phyloP scores from a whole-genome alignment of 2,888 invertebrate genomes.

The Leptinotarsa rubiginosa region DNA sequence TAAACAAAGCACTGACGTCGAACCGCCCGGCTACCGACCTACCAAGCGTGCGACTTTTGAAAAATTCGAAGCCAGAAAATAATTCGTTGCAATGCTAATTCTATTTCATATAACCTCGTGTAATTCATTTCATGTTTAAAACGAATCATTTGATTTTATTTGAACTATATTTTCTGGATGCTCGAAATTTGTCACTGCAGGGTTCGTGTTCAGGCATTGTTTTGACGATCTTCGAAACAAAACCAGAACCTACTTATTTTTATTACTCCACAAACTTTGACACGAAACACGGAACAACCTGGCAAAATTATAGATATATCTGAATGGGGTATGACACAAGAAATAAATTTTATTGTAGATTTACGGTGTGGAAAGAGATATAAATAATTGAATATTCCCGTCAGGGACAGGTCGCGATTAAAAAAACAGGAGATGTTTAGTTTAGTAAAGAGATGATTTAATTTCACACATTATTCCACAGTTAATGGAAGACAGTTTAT shows the following conservation, averaged over 20 bases:
- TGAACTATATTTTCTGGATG: conserved; percentile 29
- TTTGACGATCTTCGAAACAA: conserved; percentile 31
- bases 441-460: too few relatives aligned
- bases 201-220: conserved; percentile 35
- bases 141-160: conserved; percentile 33
- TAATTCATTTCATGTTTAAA: neutral
- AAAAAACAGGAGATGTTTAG: neutral
- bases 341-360: neutral
- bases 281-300: conserved; percentile 18
- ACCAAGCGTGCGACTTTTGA: too few relatives aligned
- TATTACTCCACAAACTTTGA: conserved; percentile 12
- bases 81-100: neutral
- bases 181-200: conserved; percentile 38
- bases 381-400: neutral
- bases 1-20: too few relatives aligned
- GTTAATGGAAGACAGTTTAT: too few relatives aligned
- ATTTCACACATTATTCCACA: too few relatives aligned
- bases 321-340: conserved; percentile 2
- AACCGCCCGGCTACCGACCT: too few relatives aligned
- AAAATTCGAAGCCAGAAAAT: neutral
- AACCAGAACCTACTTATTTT: conserved; percentile 30
- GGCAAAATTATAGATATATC: neutral
- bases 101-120: conserved; percentile 1
- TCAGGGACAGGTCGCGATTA: neutral
- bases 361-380: neutral